These are phyloP conservation scores for Dasyprocta punctata DNA, from an alignment of 2,113 vertebrate genomes.

Conservation along the genomic window DNA sequence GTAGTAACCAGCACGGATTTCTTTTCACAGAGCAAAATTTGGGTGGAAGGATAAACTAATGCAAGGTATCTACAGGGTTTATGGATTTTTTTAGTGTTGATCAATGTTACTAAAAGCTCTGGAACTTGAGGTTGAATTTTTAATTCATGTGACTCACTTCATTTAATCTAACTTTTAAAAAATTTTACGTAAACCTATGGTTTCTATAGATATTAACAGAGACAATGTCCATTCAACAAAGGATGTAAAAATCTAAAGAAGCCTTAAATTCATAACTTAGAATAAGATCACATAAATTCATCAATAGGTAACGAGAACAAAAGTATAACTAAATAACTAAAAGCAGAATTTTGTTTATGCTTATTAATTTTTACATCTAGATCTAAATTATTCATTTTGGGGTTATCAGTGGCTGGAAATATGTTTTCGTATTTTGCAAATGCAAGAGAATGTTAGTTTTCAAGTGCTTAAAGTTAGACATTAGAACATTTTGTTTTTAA, in stretches of 20 bases:
- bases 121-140: neutral
- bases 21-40: neutral
- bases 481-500: neutral
- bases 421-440: conserved; percentile 26
- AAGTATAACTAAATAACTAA: neutral
- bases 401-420: neutral
- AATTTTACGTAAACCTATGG: neutral
- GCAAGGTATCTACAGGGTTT: neutral
- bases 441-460: neutral
- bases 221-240: neutral
- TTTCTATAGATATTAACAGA: neutral
- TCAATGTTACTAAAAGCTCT: neutral
- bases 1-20: neutral
- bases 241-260: neutral
- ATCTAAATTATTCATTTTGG: neutral
- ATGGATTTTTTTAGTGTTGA: neutral
- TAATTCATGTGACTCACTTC: neutral
- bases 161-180: neutral
- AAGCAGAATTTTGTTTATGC: neutral
- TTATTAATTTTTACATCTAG: neutral
- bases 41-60: neutral
- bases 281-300: neutral
- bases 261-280: neutral
- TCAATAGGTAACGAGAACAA: neutral
- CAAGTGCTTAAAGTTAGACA: neutral